Percentiles rank a stretch among this genome's conserved stretches.
Conservation (phyloP, 2,888 invertebrate genomes). For the Caenorhabditis japonica region DNA sequence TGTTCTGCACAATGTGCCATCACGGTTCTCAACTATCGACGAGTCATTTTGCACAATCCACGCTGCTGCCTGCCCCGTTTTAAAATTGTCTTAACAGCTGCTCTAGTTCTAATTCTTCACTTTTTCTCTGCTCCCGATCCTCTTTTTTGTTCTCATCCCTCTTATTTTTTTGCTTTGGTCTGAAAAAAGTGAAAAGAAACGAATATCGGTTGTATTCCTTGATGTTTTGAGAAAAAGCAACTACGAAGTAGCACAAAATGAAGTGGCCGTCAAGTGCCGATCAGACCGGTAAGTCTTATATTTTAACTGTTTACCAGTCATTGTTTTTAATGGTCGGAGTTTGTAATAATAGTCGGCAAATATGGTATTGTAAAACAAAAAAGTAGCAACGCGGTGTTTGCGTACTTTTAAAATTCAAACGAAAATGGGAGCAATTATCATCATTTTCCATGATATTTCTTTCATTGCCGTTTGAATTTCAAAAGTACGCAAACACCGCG, state of each 20-base stretch:
- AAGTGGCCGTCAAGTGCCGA: slow-evolving; percentile 50
- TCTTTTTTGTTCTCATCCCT: slow-evolving; percentile 23
- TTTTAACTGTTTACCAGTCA: background rate
- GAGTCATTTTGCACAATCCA: slow-evolving; percentile 33
- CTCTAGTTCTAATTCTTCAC: slow-evolving; percentile 49
- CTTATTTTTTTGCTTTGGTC: slow-evolving; percentile 9
- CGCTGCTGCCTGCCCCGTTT: slow-evolving; percentile 1
- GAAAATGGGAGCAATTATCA: too few relatives aligned
- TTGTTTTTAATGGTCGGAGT: too few relatives aligned
- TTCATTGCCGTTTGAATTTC: too few relatives aligned
- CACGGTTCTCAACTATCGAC: slow-evolving; percentile 31
- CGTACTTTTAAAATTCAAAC: too few relatives aligned
- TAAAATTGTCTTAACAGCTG: slow-evolving; percentile 48
- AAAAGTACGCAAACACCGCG: too few relatives aligned
- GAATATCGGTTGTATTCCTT: slow-evolving; percentile 23
- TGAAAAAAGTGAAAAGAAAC: slow-evolving; percentile 25
- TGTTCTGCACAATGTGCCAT: slow-evolving; percentile 1
- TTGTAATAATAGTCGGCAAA: too few relatives aligned
- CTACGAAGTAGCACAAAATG: slow-evolving; percentile 31
- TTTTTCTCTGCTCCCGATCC: slow-evolving; percentile 34
- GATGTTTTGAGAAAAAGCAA: slow-evolving; percentile 35
- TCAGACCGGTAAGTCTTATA: slow-evolving; percentile 26
- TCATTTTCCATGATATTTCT: too few relatives aligned
- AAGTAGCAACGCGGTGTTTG: too few relatives aligned
- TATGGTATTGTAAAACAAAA: too few relatives aligned